Conservation (phyloP, 2,888 invertebrate genomes). For the Brachyopa scutellaris region DNA sequence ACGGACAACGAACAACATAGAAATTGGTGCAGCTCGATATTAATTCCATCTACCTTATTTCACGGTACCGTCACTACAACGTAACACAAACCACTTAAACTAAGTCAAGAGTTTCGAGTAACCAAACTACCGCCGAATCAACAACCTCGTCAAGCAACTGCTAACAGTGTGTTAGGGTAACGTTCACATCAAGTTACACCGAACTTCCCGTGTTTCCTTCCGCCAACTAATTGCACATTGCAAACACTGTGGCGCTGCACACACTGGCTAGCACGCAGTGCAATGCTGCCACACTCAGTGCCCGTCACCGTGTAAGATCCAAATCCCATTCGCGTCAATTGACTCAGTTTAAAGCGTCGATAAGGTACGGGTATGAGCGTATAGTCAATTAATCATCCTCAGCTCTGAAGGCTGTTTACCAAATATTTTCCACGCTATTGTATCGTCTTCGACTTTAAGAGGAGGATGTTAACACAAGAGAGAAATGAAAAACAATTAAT, state of each 20-base stretch:
- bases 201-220: conserved; percentile 41
- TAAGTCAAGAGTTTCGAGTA: too few species aligned
- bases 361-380: too few species aligned
- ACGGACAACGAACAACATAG: too few species aligned
- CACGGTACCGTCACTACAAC: too few species aligned
- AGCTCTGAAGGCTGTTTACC: conserved; percentile 24
- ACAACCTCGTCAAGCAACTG: background rate
- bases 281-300: background rate
- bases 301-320: conserved; percentile 12
- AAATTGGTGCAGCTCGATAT: too few species aligned
- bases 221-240: conserved; percentile 22
- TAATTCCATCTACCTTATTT: too few species aligned
- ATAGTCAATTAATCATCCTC: conserved; percentile 32
- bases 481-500: conserved; percentile 34
- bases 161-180: conserved; percentile 1
- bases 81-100: too few species aligned
- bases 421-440: conserved; percentile 23
- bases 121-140: too few species aligned
- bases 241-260: conserved; percentile 14
- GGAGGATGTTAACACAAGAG: conserved; percentile 27
- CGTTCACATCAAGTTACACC: conserved; percentile 15
- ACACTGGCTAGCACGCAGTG: background rate
- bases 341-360: conserved; percentile 12
- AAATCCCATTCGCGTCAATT: conserved; percentile 13
- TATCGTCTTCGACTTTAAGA: background rate